Base-by-base conservation (phyloP, 2,888 invertebrate genomes). In the Pristionchus entomophagus region DNA sequence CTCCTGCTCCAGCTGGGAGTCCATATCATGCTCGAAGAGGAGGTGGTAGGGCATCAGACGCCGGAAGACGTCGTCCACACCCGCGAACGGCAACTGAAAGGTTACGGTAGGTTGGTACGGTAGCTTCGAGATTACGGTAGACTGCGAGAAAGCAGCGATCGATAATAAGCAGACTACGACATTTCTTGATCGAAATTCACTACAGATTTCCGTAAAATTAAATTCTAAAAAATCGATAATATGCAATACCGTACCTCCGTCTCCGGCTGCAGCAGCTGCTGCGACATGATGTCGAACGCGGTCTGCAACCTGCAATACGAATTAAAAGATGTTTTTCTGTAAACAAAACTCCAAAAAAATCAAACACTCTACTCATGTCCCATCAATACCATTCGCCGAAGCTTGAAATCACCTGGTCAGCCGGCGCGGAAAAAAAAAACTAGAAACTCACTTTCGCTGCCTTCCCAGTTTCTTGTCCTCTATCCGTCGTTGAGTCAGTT, bases 11-110 rank as follows among this genome's bases (percentile, higher is more conserved):
- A 82, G 29, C 19, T 41, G 32, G 6, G 56, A 41, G 29, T 41
- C 82, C 32, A 82, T 26, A 12, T 82, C 82, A 59, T 45, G 82
- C 59, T 82, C 82, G 51, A 26, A 62, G 82, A 82, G 59, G 59
- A 62, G 51, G 38, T 82, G 82, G 59, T 82, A 82, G 32, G 82
- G 82, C 26, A 82, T 45, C 26, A 82, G 59, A 26, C 82, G 41
- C 3, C 59, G 38, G 41, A 82, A 51, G 62, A 51, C 38, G 38
- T 82, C 82, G 8, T 82, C 59, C 8, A 49, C 41, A 22, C 62
- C 51, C 4, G 38, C 19, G 59, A 82, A 82, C 5, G 82, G 82
- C 19, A 41, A 4, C 62, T 82, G 73, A 2, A 41, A 73, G 45
- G 45, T 10, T n/a, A n/a, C n/a, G n/a, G n/a, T n/a, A n/a, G n/a